Evolutionary conservation across 2,113 vertebrate genomes (phyloP), one percentile per base, ranked within the genome.

Genomic region (Gambusia holbrooki): DNA sequence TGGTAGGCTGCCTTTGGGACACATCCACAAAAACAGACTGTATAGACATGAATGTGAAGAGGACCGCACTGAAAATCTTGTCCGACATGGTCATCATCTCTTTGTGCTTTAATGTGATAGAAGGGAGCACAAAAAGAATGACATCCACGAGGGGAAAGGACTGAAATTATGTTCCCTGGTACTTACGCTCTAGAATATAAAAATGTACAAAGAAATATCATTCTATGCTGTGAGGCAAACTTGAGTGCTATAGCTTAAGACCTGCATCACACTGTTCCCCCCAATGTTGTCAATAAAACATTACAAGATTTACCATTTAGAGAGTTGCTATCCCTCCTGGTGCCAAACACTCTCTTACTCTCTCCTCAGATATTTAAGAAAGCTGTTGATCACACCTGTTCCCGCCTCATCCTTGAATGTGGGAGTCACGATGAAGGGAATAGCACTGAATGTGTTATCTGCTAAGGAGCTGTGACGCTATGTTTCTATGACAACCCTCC

Each of bases 401-500:
- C 87, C 77, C 69, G 15, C 87, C 85, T 63, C 71, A 79, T 77
- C 71, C 79, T 61, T 65, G 75, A 71, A 92, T 89, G 87, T 91
- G 81, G 88, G 81, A 87, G 87, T 82, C 73, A 77, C 73, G 66
- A 89, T 86, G 85, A 79, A 89, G 86, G 83, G 89, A 90, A 90
- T 68, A 81, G 83, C 80, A 73, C 84, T 61, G 82, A 90, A 92
- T 90, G 88, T 84, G 88, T 87, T 90, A 93, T 93, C 89, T 85
- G 90, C 92, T 87, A 72, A 63, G 70, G 80, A 89, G 88, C 89
- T 84, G 87, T 90, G 92, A 92, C 74, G 86, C 82, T 76, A 82
- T 9, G 84, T 95, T 90, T 90, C 93, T 87, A 94, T 93, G 92
- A 89, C 88, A 93, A 94, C 93, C 77, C 89, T 86, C 86, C 86